Evolutionary conservation across 2,113 vertebrate genomes (phyloP), one percentile per base, ranked within the genome.

Genomic region (Nycticorax nycticorax): DNA sequence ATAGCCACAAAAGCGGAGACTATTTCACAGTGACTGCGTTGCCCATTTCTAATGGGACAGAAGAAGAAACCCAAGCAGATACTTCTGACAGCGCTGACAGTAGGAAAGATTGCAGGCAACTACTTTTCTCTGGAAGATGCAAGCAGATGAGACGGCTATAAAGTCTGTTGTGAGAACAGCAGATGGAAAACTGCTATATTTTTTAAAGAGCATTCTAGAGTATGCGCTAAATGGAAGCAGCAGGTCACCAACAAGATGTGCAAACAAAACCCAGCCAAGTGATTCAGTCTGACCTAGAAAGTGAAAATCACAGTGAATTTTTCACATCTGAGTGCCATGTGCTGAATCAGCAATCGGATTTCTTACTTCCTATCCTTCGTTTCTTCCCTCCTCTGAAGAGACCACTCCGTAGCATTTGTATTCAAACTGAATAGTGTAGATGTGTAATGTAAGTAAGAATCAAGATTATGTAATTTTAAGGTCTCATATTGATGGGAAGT

Each of bases 221-320:
- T 13, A 92, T 28, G 76, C 43, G 89, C 74, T 93, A 95, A 94
- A 72, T 67, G 39, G 88, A 96, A 95, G 72, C 90, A 94, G 74
- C 88, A 94, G 82, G 90, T 90, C 72, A 94, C 41, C 59, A 79
- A 80, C 24, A 77, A 79, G 88, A 94, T 74, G 67, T 41, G 63
- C 92, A 93, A 92, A 90, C 85, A 95, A 96, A 95, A 94, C 55
- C 17, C 67, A 90, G 63, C 37, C 78, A 92, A 90, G 55, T 57
- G 81, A 89, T 79, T 88, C 22, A 16, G 37, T 72, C 67, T 93
- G 94, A 92, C 88, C 90, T 75, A 93, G 62, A 93, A 95, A 94
- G 39, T 6, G 43, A 87, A 86, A 96, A 95, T 84, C 76, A 55
- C 50, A 75, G 60, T 24, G 21, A 87, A 66, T 67, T 62, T 87